These are phyloP conservation scores for Scylla paramamosain DNA, from an alignment of 1,140 invertebrate species.

Conservation along the genomic window DNA sequence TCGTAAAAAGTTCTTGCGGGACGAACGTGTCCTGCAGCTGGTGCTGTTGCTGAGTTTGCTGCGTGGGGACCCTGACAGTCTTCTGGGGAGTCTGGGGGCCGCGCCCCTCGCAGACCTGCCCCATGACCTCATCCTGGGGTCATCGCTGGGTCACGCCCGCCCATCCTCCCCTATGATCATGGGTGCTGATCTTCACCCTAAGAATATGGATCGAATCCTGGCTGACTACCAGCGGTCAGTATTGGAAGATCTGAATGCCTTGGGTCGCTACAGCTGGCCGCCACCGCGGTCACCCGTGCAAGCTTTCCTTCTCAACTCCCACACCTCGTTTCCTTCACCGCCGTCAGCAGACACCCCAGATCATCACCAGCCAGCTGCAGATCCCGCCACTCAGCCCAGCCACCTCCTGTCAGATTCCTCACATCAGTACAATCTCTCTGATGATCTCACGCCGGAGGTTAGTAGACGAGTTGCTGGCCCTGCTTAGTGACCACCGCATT, in stretches of 20 bases:
- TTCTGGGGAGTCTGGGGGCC: conserved; percentile 52
- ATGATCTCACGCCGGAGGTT: conserved; percentile 71
- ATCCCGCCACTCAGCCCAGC: conserved; percentile 50
- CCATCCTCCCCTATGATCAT: conserved; percentile 54
- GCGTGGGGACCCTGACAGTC: conserved; percentile 84
- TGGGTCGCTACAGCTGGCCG: conserved; percentile 65
- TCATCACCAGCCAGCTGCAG: conserved; percentile 43
- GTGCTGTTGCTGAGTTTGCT: conserved; percentile 89
- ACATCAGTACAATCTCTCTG: conserved; percentile 39
- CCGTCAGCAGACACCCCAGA: conserved; percentile 65
- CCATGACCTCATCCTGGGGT: conserved; percentile 66
- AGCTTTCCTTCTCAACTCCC: conserved; percentile 64
- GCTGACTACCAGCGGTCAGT: conserved; percentile 70
- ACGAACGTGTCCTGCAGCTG: conserved; percentile 87
- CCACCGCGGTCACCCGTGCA: conserved; percentile 33
- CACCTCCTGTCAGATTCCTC: conserved; percentile 54
- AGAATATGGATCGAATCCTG: conserved; percentile 62
- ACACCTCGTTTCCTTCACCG: conserved; percentile 63
- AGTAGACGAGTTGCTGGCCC: not conserved
- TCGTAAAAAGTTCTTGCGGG: conserved; percentile 88
- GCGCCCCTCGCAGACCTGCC: conserved; percentile 57
- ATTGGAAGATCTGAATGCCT: conserved; percentile 62
- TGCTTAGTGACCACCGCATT: too few relatives aligned
- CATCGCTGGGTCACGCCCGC: conserved; percentile 64
- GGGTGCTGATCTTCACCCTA: conserved; percentile 63